Evolutionary conservation across 2,888 invertebrate species (phyloP).

Genomic region (Aphidius colemani): DNA sequence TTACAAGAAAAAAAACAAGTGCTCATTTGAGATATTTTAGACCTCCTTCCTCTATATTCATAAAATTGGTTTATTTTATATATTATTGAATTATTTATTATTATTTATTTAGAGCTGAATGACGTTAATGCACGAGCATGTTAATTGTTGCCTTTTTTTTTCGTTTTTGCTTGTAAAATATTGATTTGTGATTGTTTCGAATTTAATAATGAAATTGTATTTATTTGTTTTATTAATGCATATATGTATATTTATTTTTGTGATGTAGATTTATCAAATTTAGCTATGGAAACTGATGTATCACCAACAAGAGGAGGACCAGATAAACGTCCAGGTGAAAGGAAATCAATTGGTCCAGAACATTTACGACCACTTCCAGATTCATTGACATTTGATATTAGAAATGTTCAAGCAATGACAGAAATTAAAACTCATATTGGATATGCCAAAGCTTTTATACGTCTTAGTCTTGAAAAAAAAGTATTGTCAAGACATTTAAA

Average conservation of each 20-base stretch:
- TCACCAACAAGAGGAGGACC: conserved; percentile 61
- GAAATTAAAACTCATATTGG: conserved; percentile 99
- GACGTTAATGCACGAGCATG: conserved; percentile 27
- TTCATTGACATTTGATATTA: conserved; percentile 86
- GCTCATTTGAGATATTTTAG: too few species aligned
- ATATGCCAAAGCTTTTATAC: conserved; percentile 93
- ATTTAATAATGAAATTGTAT: neutral
- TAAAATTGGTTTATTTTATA: too few species aligned
- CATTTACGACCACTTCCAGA: conserved; percentile 75
- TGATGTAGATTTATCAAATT: conserved; percentile 73
- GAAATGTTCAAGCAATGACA: conserved; percentile 91
- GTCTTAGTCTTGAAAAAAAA: conserved; percentile 95
- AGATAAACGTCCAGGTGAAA: conserved; percentile 58
- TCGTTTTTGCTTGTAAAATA: neutral
- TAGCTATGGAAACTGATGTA: conserved; percentile 73
- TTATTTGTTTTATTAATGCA: neutral
- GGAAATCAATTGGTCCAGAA: conserved; percentile 62
- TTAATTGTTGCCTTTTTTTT: neutral
- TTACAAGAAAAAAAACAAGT: too few species aligned
- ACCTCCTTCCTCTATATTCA: too few species aligned
- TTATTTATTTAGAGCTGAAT: conserved; percentile 10
- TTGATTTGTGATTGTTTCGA: neutral
- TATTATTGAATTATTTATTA: conserved; percentile 1
- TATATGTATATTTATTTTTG: neutral
- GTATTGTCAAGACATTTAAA: conserved; percentile 90